phyloP scores from a whole-genome alignment of 2,113 vertebrate genomes.

The Dolichotis patagonum region DNA sequence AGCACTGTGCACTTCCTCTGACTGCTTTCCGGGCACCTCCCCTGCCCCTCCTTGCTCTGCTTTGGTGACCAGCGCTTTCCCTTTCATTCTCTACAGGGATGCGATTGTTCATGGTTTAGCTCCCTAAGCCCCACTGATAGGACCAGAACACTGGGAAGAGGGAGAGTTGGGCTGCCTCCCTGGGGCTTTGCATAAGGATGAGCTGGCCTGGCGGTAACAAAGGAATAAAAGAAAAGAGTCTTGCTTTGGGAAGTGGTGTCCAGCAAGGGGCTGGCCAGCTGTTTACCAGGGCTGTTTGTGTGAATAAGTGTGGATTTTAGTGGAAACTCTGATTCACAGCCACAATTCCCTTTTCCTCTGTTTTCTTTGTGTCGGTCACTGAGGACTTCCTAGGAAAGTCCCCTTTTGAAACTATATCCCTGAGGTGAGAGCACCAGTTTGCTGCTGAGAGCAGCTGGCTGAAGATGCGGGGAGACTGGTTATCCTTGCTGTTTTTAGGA shows the following conservation, averaged over 20 bases:
- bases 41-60: background rate
- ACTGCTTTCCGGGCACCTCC: background rate
- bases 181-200: background rate
- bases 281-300: background rate
- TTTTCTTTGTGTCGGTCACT: slow-evolving; percentile 49
- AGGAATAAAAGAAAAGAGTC: background rate
- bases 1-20: background rate
- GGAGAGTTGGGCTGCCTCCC: accelerated
- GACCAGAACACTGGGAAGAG: background rate
- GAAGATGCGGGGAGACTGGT: background rate
- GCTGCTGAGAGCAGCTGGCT: background rate
- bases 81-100: slow-evolving; percentile 21
- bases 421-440: background rate
- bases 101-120: background rate
- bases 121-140: background rate
- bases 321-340: slow-evolving; percentile 69
- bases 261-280: background rate
- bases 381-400: slow-evolving; percentile 65
- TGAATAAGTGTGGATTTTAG: slow-evolving; percentile 21
- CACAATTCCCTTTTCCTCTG: slow-evolving; percentile 48
- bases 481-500: background rate
- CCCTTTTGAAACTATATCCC: slow-evolving; percentile 12
- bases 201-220: background rate
- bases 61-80: background rate
- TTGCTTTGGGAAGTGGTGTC: background rate